These are phyloP conservation scores for Drosophila paramelanica DNA, from an alignment of 2,888 invertebrate species.

Conservation along the genomic window DNA sequence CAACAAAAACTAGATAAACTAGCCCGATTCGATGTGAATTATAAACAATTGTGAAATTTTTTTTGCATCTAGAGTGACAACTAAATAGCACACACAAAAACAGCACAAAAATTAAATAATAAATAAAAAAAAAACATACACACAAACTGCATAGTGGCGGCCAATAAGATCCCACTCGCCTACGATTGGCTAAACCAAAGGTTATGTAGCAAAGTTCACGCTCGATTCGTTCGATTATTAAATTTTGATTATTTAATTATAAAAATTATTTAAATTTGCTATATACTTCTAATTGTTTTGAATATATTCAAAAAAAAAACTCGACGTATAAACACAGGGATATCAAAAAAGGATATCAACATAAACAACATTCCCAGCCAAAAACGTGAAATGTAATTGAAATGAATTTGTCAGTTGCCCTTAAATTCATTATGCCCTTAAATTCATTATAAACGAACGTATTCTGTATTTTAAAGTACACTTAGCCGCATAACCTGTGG, in stretches of 20 bases:
- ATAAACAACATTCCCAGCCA: no score
- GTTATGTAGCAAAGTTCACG: neutral
- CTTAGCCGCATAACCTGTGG: neutral
- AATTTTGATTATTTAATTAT: neutral
- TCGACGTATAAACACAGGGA: no score
- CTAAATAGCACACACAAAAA: constrained; percentile 17
- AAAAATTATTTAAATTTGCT: no score
- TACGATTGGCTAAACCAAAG: constrained; percentile 5
- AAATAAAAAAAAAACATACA: constrained; percentile 7
- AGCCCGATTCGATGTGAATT: constrained; percentile 12
- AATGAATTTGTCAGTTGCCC: no score
- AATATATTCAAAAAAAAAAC: no score
- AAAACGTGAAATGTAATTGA: no score
- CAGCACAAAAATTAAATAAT: constrained; percentile 10
- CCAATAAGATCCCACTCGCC: neutral
- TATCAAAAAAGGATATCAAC: no score
- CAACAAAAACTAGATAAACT: constrained; percentile 16
- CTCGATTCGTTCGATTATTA: no score
- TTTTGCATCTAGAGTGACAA: constrained; percentile 8
- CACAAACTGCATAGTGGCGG: neutral
- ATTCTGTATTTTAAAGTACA: neutral
- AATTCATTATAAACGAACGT: neutral
- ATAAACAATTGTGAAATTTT: constrained; percentile 8
- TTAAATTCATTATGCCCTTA: no score
- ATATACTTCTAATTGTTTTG: no score